Percentiles rank a stretch among this genome's conserved stretches.
phyloP scores from a whole-genome alignment of 1,140 invertebrate species.

The Procambarus clarkii region DNA sequence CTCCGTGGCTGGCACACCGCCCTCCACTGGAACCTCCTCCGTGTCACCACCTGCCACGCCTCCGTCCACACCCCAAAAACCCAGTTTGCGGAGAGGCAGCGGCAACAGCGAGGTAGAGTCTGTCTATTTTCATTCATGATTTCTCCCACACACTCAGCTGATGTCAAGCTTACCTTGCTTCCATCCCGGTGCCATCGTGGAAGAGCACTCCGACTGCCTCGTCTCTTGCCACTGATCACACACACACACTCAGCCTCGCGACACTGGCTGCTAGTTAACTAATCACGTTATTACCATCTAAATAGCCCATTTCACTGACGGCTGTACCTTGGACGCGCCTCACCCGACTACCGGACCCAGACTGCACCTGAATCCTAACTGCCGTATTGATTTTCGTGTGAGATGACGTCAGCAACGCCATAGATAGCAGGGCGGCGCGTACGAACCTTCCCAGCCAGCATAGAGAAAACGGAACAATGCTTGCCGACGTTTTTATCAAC shows the following conservation, averaged over 20 bases:
- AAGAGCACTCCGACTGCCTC: not conserved
- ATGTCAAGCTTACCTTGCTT: not conserved
- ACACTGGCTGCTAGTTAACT: slow-evolving; percentile 14
- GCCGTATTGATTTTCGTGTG: slow-evolving; percentile 40
- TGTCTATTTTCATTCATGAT: slow-evolving; percentile 11
- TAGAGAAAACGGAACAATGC: not conserved
- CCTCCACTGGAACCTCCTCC: not conserved
- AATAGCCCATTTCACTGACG: slow-evolving; percentile 22
- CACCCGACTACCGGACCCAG: slow-evolving; percentile 22
- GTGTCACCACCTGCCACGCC: too few species aligned
- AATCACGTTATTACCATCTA: slow-evolving; percentile 20
- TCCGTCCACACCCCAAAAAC: not conserved
- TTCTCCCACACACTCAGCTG: not conserved
- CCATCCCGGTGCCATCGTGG: not conserved
- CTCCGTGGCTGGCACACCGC: not conserved
- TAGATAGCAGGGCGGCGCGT: slow-evolving; percentile 33
- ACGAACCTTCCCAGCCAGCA: not conserved
- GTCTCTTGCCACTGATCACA: not conserved
- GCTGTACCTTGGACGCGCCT: slow-evolving; percentile 18
- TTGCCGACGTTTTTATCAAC: not conserved
- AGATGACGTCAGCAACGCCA: slow-evolving; percentile 39
- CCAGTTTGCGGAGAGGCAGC: not conserved
- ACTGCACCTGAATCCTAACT: slow-evolving; percentile 45
- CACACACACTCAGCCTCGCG: not conserved
- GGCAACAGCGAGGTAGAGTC: not conserved